phyloP scores from a whole-genome alignment of 2,113 vertebrate genomes.

The Rhinogobius similis region DNA sequence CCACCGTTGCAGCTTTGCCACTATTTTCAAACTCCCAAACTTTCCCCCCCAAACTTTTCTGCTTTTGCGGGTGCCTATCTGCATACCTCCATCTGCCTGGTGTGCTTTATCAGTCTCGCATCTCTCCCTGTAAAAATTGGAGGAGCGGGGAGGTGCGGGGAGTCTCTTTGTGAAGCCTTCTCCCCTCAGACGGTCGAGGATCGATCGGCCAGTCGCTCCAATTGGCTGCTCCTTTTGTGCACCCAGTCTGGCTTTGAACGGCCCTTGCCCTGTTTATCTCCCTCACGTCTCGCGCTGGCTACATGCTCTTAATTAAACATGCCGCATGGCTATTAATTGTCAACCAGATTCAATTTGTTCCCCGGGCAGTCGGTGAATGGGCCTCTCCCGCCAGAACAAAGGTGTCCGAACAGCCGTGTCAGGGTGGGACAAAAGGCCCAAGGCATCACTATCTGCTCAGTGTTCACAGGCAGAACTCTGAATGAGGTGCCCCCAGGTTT shows the following conservation, averaged over 20 bases:
- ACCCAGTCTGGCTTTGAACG: constrained; percentile 63
- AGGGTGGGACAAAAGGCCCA: constrained; percentile 69
- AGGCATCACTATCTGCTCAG: constrained; percentile 57
- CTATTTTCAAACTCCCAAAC: constrained; percentile 27
- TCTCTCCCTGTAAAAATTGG: constrained; percentile 62
- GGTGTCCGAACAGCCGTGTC: constrained; percentile 70
- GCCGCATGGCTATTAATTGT: constrained; percentile 79
- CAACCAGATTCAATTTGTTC: constrained; percentile 79
- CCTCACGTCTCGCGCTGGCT: constrained; percentile 62
- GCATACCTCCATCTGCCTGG: constrained; percentile 59
- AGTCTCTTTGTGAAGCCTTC: constrained; percentile 64
- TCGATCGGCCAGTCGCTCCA: constrained; percentile 72
- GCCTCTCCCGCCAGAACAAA: constrained; percentile 71
- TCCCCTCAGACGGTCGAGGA: constrained; percentile 67
- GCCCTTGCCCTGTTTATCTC: constrained; percentile 75
- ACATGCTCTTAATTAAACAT: constrained; percentile 80
- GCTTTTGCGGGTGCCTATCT: constrained; percentile 41
- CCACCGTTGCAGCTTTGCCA: constrained; percentile 9
- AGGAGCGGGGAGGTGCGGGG: constrained; percentile 50
- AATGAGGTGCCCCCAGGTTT: constrained; percentile 56
- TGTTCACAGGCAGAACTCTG: constrained; percentile 44
- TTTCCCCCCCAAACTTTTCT: constrained; percentile 39
- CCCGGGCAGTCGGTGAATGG: constrained; percentile 66
- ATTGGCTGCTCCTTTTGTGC: constrained; percentile 72
- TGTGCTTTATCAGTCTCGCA: constrained; percentile 65